These are phyloP conservation scores for Epinotia bilunana DNA, from an alignment of 2,888 invertebrate genomes.

Conservation along the genomic window DNA sequence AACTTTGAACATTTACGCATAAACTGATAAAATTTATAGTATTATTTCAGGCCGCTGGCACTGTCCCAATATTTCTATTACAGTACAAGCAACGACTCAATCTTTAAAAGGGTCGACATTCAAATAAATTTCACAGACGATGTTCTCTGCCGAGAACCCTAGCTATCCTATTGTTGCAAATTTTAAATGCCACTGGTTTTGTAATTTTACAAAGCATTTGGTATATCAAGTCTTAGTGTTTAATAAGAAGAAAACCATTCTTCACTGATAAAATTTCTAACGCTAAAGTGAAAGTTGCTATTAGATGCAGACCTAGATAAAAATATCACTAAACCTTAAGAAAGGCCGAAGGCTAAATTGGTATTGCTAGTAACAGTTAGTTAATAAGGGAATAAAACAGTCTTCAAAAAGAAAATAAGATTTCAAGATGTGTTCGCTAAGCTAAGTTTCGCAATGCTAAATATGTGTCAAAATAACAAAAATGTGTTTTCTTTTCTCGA, in stretches of 20 bases:
- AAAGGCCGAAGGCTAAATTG: constrained; percentile 10
- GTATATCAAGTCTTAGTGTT: not conserved
- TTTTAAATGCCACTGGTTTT: constrained; percentile 24
- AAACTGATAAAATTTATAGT: constrained; percentile 14
- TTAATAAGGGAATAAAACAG: not conserved
- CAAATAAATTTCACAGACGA: constrained; percentile 34
- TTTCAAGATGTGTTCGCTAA: not conserved
- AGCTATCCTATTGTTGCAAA: constrained; percentile 7
- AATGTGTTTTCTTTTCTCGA: not conserved
- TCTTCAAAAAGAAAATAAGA: not conserved
- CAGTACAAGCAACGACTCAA: constrained; percentile 26
- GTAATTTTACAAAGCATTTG: constrained; percentile 7
- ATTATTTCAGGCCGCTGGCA: constrained; percentile 27
- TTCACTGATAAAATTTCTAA: constrained; percentile 2
- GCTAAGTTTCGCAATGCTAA: not conserved
- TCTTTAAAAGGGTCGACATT: constrained; percentile 33
- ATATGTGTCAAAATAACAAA: no score
- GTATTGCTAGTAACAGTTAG: not conserved
- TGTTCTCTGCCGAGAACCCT: constrained; percentile 17
- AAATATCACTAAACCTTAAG: not conserved
- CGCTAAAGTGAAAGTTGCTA: not conserved
- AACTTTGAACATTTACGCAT: constrained; percentile 17
- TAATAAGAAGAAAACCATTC: not conserved
- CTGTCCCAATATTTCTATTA: constrained; percentile 31
- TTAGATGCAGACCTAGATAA: not conserved